Evolutionary conservation across 1,140 invertebrate genomes (phyloP).

Genomic region (Lordiphosa stackelbergi): DNA sequence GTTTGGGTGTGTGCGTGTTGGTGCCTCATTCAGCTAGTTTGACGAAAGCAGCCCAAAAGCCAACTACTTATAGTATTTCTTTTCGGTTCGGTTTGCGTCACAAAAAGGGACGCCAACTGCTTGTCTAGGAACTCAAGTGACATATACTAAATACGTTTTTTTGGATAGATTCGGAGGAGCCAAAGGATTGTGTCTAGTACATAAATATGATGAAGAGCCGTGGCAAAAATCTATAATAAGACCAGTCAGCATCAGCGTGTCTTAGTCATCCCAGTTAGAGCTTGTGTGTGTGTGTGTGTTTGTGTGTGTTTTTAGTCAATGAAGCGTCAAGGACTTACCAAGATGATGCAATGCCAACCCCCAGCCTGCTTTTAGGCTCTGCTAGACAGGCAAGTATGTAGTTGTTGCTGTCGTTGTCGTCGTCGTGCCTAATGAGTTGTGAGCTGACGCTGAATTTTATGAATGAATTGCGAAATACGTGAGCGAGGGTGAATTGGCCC

Average conservation of each 20-base stretch:
- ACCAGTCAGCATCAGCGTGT: constrained; percentile 42
- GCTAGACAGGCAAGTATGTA: constrained; percentile 23
- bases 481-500: background rate
- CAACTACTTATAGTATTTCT: constrained; percentile 22
- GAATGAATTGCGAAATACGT: constrained; percentile 59
- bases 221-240: constrained; percentile 51
- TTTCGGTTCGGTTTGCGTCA: constrained; percentile 55
- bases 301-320: constrained; percentile 68
- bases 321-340: constrained; percentile 68
- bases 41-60: constrained; percentile 62
- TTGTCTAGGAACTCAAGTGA: constrained; percentile 36
- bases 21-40: constrained; percentile 69
- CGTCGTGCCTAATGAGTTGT: constrained; percentile 70
- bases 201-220: constrained; percentile 18
- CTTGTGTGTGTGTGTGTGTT: constrained; percentile 18
- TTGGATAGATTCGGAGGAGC: background rate
- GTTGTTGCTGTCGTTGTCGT: constrained; percentile 17
- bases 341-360: constrained; percentile 67
- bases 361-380: too few relatives aligned
- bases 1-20: constrained; percentile 34
- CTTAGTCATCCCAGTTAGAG: constrained; percentile 60
- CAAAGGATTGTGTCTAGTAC: constrained; percentile 12
- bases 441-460: constrained; percentile 71
- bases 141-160: constrained; percentile 1
- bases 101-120: constrained; percentile 28